Evolutionary conservation across 2,113 vertebrate species (phyloP), one percentile per base, ranked within the genome.

Genomic region (Hiodon tergisus): DNA sequence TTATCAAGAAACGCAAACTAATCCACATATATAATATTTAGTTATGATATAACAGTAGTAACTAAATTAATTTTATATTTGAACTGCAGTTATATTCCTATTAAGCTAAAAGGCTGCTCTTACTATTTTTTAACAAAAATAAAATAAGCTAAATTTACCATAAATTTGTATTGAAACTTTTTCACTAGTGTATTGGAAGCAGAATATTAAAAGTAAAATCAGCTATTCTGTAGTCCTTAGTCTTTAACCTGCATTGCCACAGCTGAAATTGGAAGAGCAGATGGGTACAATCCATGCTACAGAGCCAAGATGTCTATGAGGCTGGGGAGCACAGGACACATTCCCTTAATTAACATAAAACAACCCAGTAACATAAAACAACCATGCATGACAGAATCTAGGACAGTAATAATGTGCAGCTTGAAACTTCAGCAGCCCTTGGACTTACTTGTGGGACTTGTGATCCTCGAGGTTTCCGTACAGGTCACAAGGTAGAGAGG

Each of bases 381-480:
- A 7, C 50, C 51, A 69, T 17, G 48, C 55, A 47, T 8, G 46
- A 72, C 17, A 2, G 57, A 59, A 48, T 58, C 10, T 9, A 16
- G 3, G 10, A 13, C 46, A 47, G 31, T 31, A 31, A 31, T 31
- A 31, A 31, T 31, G 17, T 14, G 31, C 8, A 17, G 51, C 52
- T 9, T 8, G 50, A 54, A 9, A 9, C 9, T n/a, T 46, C 13
- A 46, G 61, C n/a, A 51, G 55, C 14, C 6, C 17, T 4, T 8
- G 7, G 50, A 71, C 78, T 77, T 59, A 80, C 78, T 57, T 71
- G 57, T 75, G 67, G 51, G 87, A 72, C 31, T 78, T 67, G 13
- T 73, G 17, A 13, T 92, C 90, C 72, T 86, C 82, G 13, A 82
- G 78, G 7, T 86, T 87, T 1, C 86, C 84, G 7, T 88, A 87